Percentiles rank a stretch among this genome's conserved stretches.
These are phyloP conservation scores for Willisornis vidua DNA, from an alignment of 2,113 vertebrate genomes.

Conservation along the genomic window DNA sequence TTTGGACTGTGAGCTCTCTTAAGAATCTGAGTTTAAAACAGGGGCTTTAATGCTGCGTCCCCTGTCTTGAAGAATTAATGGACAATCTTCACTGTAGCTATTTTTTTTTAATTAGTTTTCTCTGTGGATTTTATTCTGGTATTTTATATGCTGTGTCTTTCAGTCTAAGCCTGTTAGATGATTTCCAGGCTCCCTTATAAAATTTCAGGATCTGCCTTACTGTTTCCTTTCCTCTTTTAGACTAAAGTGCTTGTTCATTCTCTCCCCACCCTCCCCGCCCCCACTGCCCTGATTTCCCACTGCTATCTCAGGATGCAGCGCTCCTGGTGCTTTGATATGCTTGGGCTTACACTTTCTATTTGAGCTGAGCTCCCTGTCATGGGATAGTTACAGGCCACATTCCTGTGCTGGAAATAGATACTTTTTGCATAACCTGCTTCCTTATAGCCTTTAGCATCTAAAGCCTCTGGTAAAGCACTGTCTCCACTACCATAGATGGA, in stretches of 20 bases:
- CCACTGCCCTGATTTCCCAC: neutral
- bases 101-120: neutral
- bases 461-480: conserved; percentile 9
- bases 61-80: neutral
- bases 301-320: conserved; percentile 23
- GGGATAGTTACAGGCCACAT: conserved; percentile 51
- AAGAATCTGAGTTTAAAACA: neutral
- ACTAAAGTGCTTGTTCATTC: neutral
- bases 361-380: conserved; percentile 53
- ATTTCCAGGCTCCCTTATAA: neutral
- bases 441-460: conserved; percentile 33
- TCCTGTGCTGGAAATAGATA: conserved; percentile 59
- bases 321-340: conserved; percentile 20
- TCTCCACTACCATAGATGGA: neutral
- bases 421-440: conserved; percentile 56
- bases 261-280: neutral
- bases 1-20: neutral
- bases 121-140: neutral
- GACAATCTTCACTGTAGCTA: neutral
- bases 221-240: conserved; percentile 13
- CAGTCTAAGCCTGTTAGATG: neutral
- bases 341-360: conserved; percentile 52
- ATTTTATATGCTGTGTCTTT: neutral
- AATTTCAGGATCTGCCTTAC: neutral
- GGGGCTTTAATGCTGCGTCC: neutral